A percentile compares a stretch with the other conserved stretches of the same genome.
phyloP scores from a whole-genome alignment of 2,888 invertebrate species.

The Microchrysa polita region DNA sequence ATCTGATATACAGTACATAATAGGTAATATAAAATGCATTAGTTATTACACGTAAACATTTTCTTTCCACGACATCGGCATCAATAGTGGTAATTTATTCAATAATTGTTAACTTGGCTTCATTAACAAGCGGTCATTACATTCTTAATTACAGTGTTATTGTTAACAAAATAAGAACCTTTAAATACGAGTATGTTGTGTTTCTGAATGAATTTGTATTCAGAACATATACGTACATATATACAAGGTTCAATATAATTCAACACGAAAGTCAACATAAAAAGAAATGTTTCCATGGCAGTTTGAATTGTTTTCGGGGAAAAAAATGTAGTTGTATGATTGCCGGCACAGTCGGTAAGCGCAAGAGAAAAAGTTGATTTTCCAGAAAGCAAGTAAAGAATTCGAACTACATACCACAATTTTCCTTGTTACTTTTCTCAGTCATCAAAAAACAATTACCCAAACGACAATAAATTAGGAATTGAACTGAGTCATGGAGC shows the following conservation, averaged over 20 bases:
- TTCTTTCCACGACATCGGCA: conserved; percentile 3
- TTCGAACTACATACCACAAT: conserved; percentile 34
- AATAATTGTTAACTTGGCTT: conserved; percentile 28
- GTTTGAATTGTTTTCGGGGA: not conserved
- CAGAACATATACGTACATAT: too few species aligned
- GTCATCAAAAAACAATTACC: conserved; percentile 44
- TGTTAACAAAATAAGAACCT: conserved; percentile 12
- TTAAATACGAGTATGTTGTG: too few species aligned
- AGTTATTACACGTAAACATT: conserved; percentile 15
- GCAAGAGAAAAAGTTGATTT: not conserved
- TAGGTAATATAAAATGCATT: not conserved
- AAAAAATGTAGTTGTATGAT: not conserved
- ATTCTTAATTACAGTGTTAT: conserved; percentile 30
- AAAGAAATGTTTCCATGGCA: conserved; percentile 25
- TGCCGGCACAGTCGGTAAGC: not conserved
- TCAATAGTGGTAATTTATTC: conserved; percentile 4
- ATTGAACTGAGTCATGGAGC: conserved; percentile 9
- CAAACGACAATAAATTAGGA: conserved; percentile 5
- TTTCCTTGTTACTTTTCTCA: conserved; percentile 30
- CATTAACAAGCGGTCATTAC: conserved; percentile 31
- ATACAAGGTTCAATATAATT: not conserved
- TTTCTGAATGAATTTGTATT: too few species aligned
- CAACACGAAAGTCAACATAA: not conserved
- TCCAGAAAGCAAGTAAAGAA: conserved; percentile 20
- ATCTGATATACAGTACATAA: too few species aligned